Evolutionary conservation across 2,888 invertebrate species (phyloP).

Genomic region (Lutraria lutraria): DNA sequence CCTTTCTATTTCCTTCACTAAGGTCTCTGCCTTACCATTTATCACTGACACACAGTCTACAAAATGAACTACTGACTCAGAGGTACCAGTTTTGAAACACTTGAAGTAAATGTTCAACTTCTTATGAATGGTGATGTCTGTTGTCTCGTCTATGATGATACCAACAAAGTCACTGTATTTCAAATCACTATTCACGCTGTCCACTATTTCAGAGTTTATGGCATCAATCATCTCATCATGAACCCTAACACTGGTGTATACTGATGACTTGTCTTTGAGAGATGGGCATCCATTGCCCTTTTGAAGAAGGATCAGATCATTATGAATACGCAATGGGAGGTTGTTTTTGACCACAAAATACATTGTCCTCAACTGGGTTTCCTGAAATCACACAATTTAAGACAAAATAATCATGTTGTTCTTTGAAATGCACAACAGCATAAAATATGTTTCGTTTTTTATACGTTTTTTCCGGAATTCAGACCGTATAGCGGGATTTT

Average conservation of each 20-base stretch:
- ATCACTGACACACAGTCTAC: slow-evolving; percentile 41
- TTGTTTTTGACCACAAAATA: slow-evolving; percentile 35
- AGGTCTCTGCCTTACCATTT: slow-evolving; percentile 54
- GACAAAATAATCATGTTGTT: neutral
- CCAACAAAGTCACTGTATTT: slow-evolving; percentile 40
- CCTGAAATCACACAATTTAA: slow-evolving; percentile 43
- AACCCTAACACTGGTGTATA: slow-evolving; percentile 35
- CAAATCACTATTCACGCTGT: slow-evolving; percentile 26
- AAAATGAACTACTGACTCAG: slow-evolving; percentile 50
- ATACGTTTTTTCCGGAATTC: too few species aligned
- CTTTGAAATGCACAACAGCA: neutral
- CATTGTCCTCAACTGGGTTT: slow-evolving; percentile 30
- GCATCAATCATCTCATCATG: slow-evolving; percentile 49
- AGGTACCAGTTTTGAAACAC: slow-evolving; percentile 21
- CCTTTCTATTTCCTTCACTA: slow-evolving; percentile 42
- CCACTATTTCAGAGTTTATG: slow-evolving; percentile 26
- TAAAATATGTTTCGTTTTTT: too few species aligned
- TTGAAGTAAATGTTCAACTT: slow-evolving; percentile 60
- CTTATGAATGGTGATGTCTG: slow-evolving; percentile 61
- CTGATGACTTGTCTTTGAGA: slow-evolving; percentile 35
- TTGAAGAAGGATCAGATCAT: slow-evolving; percentile 33
- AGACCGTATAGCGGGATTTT: too few species aligned
- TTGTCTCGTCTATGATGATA: slow-evolving; percentile 47
- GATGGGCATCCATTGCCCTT: slow-evolving; percentile 31
- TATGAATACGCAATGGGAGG: slow-evolving; percentile 5